These are phyloP conservation scores for Drosophila lacertosa DNA, from an alignment of 1,140 invertebrate genomes.

Conservation along the genomic window DNA sequence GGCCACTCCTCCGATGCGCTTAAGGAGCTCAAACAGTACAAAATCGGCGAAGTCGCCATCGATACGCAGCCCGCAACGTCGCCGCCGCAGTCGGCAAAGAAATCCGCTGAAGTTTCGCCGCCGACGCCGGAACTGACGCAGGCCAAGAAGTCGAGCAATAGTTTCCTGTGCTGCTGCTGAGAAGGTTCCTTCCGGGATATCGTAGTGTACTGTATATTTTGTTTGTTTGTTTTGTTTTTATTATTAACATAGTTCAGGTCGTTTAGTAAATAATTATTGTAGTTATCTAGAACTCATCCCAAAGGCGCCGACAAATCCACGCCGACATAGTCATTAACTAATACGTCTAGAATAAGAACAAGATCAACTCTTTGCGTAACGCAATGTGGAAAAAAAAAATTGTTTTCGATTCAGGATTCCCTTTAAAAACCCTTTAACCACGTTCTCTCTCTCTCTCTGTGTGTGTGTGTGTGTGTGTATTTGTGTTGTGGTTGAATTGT, in stretches of 20 bases:
- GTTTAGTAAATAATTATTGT: slow-evolving; percentile 35
- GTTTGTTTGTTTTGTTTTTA: slow-evolving; percentile 4
- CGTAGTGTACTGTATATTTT: no score
- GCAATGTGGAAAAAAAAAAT: slow-evolving; percentile 37
- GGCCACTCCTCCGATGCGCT: slow-evolving; percentile 88
- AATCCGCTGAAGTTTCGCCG: not conserved
- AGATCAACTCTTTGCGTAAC: slow-evolving; percentile 70
- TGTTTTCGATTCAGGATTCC: no score
- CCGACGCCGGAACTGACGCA: not conserved
- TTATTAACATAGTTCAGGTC: slow-evolving; percentile 45
- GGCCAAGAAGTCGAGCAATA: slow-evolving; percentile 6
- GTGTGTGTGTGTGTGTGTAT: no score
- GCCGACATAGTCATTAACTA: slow-evolving; percentile 38
- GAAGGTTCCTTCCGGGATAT: no score
- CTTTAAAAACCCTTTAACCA: no score
- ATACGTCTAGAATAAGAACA: slow-evolving; percentile 47
- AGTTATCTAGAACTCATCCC: slow-evolving; percentile 28
- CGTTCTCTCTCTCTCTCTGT: no score
- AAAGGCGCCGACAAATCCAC: slow-evolving; percentile 6
- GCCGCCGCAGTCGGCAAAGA: not conserved
- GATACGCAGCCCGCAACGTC: slow-evolving; percentile 38
- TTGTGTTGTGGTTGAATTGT: not conserved
- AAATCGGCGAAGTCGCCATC: slow-evolving; percentile 86
- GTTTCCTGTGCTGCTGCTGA: slow-evolving; percentile 42
- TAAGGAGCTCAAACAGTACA: slow-evolving; percentile 86